Conservation (phyloP, 2,113 vertebrate species). For the Leptosomus discolor region DNA sequence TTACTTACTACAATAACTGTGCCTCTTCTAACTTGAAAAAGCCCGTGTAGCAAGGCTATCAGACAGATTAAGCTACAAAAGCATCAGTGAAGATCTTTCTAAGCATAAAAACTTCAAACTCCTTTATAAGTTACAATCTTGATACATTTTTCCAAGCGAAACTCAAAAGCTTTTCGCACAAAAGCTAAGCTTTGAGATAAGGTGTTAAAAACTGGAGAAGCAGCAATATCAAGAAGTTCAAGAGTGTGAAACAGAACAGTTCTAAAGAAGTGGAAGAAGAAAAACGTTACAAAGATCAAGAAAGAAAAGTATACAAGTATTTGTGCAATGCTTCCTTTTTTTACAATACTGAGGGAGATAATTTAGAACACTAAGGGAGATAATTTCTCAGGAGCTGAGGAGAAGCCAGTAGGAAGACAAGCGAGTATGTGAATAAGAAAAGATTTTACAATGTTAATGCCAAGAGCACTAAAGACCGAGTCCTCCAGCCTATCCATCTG, state of each 20-base stretch:
- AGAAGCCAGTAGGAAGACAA: neutral
- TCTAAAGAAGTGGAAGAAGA: neutral
- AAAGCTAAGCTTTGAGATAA: neutral
- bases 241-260: neutral
- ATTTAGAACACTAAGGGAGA: neutral
- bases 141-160: neutral
- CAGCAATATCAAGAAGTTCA: neutral
- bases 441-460: neutral
- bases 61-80: neutral
- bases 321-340: neutral
- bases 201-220: neutral
- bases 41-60: fast-evolving
- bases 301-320: neutral
- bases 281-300: neutral
- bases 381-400: neutral
- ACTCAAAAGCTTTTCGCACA: neutral
- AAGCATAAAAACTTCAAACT: neutral
- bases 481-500: neutral
- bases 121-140: neutral
- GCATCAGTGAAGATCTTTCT: neutral
- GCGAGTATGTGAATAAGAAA: neutral
- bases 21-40: neutral
- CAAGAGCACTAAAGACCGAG: neutral
- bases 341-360: neutral
- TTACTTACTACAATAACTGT: fast-evolving